Evolutionary conservation across 2,113 vertebrate species (phyloP).

Genomic region (Chionomys nivalis): DNA sequence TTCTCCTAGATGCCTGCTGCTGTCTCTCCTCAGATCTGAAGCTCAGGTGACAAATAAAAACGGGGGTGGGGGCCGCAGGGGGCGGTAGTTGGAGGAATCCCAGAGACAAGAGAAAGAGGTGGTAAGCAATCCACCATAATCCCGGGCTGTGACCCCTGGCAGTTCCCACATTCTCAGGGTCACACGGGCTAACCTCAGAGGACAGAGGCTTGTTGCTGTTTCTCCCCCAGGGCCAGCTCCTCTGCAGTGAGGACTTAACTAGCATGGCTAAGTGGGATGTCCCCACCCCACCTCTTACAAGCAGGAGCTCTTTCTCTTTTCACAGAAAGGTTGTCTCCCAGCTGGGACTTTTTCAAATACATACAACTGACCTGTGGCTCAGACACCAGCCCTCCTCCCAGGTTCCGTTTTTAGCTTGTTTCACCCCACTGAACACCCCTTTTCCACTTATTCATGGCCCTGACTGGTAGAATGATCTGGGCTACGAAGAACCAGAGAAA

Average conservation of each 20-base stretch:
- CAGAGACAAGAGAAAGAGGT: neutral
- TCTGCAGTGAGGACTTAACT: neutral
- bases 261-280: neutral
- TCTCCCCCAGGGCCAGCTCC: neutral
- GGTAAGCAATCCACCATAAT: slow-evolving; percentile 1
- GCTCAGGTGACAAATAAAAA: neutral
- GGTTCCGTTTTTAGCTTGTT: neutral
- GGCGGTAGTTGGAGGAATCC: too few species aligned
- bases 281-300: neutral
- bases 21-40: neutral
- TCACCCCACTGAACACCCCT: neutral
- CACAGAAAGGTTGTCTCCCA: slow-evolving; percentile 1
- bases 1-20: slow-evolving; percentile 80
- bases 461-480: neutral
- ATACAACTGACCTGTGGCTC: neutral
- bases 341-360: neutral
- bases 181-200: neutral
- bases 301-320: slow-evolving; percentile 2
- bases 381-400: neutral
- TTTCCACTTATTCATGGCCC: neutral
- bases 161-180: slow-evolving; percentile 3
- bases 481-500: neutral
- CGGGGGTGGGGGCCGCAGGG: neutral
- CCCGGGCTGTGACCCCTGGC: neutral
- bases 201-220: neutral